Percentiles rank a stretch among this genome's conserved stretches.
phyloP scores from a whole-genome alignment of 2,113 vertebrate species.

The Semicossyphus pulcher region DNA sequence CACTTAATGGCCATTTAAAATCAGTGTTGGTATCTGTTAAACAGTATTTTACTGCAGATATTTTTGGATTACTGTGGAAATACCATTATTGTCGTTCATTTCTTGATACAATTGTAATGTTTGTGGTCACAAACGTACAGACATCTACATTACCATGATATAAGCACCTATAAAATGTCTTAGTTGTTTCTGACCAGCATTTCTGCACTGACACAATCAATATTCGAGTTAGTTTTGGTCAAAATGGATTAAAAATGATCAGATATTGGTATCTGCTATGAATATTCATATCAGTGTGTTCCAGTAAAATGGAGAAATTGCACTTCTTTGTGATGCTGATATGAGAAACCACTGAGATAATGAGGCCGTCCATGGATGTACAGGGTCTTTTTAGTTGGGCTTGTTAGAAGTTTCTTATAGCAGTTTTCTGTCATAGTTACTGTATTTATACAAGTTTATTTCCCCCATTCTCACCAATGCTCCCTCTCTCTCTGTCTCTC shows the following conservation, averaged over 20 bases:
- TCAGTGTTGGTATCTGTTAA: neutral
- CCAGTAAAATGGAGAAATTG: neutral
- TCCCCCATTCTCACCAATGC: slow-evolving; percentile 4
- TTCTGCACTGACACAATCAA: neutral
- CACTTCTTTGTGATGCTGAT: neutral
- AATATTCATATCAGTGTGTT: neutral
- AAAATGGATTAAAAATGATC: neutral
- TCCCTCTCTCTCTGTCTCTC: slow-evolving; percentile 35
- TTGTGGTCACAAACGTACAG: neutral
- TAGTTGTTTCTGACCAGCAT: neutral
- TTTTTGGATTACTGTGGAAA: neutral
- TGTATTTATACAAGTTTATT: too few relatives aligned
- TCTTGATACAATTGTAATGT: neutral
- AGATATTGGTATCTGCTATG: neutral
- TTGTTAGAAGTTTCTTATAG: too few relatives aligned
- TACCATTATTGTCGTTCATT: neutral
- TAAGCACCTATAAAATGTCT: neutral
- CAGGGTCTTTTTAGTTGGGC: too few relatives aligned
- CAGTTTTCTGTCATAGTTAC: neutral
- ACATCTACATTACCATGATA: neutral
- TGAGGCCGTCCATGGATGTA: neutral
- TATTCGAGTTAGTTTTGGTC: neutral
- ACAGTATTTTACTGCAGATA: neutral
- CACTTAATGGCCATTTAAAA: too few relatives aligned
- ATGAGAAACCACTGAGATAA: neutral